phyloP scores from a whole-genome alignment of 2,113 vertebrate genomes.

The Nibea albiflora region DNA sequence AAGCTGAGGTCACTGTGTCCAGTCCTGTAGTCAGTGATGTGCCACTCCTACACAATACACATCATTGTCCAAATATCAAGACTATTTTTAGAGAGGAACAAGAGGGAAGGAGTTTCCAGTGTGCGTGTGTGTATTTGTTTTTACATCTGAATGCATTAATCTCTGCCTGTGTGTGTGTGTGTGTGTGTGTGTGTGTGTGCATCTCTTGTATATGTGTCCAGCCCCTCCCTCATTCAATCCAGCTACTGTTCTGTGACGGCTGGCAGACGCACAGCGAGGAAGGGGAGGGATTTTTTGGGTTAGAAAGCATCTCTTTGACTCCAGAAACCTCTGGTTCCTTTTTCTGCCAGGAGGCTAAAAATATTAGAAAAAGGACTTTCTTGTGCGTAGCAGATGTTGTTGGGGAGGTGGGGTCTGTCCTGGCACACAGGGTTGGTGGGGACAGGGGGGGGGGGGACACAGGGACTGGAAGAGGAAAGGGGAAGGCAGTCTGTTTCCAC shows the following conservation, averaged over 20 bases:
- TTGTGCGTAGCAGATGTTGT: conserved; percentile 72
- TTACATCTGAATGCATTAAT: conserved; percentile 53
- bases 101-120: conserved; percentile 47
- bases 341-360: conserved; percentile 71
- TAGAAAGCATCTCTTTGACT: conserved; percentile 81
- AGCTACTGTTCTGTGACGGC: conserved; percentile 76
- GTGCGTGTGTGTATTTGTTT: conserved; percentile 56
- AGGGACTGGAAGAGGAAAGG: conserved; percentile 43
- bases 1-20: conserved; percentile 50
- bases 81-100: conserved; percentile 73
- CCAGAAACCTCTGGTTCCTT: conserved; percentile 45
- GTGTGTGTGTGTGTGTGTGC: conserved; percentile 40
- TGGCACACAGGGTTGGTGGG: conserved; percentile 5
- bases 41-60: conserved; percentile 60
- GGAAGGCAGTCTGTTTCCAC: conserved; percentile 49
- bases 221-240: conserved; percentile 73
- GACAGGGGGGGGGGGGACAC: not conserved
- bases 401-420: conserved; percentile 42
- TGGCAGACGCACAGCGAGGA: conserved; percentile 43
- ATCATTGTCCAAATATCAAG: conserved; percentile 66
- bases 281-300: conserved; percentile 51
- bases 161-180: conserved; percentile 39
- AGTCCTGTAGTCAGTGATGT: conserved; percentile 15
- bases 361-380: conserved; percentile 76
- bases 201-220: conserved; percentile 42